Base-by-base conservation (phyloP, 2,888 invertebrate genomes). In the Tillus elongatus region DNA sequence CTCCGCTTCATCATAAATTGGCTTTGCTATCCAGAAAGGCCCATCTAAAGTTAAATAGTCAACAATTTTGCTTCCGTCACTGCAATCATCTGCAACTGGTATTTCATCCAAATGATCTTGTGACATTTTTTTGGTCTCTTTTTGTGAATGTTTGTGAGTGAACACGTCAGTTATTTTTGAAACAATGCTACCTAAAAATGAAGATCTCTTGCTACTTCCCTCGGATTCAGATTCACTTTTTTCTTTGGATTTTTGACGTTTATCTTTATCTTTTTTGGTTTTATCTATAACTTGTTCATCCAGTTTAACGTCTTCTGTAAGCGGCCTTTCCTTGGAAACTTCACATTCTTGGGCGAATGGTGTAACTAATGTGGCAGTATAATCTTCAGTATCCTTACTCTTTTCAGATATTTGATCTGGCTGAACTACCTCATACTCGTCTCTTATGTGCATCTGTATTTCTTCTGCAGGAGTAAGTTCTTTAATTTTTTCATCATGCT, bases 1-100 rank as follows among this genome's bases (percentile, higher is more conserved):
- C 66, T 83, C 82, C 24, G 77, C 79, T 50, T 80, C 76, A 49
- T 78, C 73, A 53, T 79, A 81, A 12, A 70, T 47, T 50, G 69
- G 64, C 59, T 76, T 79, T 35, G 74, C 70, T 2, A 68, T 56
- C 79, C 79, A 80, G 53, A 77, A 77, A 4, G 72, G 64, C 42
- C 66, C 61, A 43, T 81, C 69, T 2, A 60, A 41, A 1, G 55
- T 51, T 4, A 71, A 52, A 44, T 62, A 63, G 15, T 50, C 26
- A 16, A 45, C 44, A 16, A 48, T 33, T 8, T 15, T 16, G 4
- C 32, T 29, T n/a, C 30, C 37, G 2, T 44, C 12, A 19, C 34
- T 29, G 10, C 32, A 27, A 8, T 30, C n/a, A 29, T 26, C 13
- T 9, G 19, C 4, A n/a, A 24, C 13, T 11, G 51, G 47, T 10